Base-by-base conservation (phyloP, 2,888 invertebrate species). In the Diabrotica balteata region DNA sequence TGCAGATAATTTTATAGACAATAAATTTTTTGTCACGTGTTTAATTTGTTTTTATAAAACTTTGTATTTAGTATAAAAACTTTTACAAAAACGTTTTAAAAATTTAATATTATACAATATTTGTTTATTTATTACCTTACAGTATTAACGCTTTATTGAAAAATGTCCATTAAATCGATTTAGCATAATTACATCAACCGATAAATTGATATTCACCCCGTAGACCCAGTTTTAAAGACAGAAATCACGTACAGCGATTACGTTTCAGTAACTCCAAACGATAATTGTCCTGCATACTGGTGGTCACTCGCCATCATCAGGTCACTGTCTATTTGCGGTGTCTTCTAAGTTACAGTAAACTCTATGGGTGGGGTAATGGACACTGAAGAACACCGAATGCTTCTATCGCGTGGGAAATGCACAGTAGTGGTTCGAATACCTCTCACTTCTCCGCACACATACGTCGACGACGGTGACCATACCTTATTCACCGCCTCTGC, bases 391-490 rank as follows among this genome's bases (percentile, higher is more conserved):
- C 79, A 79, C 77, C 83, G 83, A 83, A 83, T 84, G 85, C 83
- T 85, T 84, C 85, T 84, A 84, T 83, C 85, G 86, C 87, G 88
- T 88, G 88, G 87, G 88, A 88, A 88, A 86, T 87, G 87, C 86
- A 88, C 88, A 85, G 88, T 87, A 87, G 88, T 86, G 85, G 83
- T 82, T 83, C 81, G 81, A 70, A 74, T 71, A 82, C 84, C 82
- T 81, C 80, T 78, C 80, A 77, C 79, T 77, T 75, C 76, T 76
- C 79, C 76, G 77, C 78, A 64, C 52, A 61, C 58, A 64, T 58
- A 64, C 67, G 75, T 70, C 69, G 78, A 58, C 66, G 75, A 70
- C 70, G 78, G 78, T 77, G 78, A 79, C 77, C 77, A 76, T 75
- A 75, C 80, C 78, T 79, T 81, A 80, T 79, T 81, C 79, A 78